A percentile compares a stretch with the other conserved stretches of the same genome.
These are phyloP conservation scores for Nothoprocta pentlandii DNA, from an alignment of 2,113 vertebrate species.

Conservation along the genomic window DNA sequence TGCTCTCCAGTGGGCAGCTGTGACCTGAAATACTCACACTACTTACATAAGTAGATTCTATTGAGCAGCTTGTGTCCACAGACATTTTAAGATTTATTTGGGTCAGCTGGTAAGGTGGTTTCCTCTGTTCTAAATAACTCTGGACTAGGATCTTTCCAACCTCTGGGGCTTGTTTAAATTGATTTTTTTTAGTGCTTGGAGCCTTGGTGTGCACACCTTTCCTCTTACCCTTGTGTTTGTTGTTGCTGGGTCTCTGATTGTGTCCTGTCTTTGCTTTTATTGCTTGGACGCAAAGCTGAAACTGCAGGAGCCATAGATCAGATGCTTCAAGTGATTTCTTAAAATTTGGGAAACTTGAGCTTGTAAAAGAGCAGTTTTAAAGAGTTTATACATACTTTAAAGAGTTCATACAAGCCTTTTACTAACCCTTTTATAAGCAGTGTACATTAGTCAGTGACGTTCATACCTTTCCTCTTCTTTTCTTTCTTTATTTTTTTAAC, in stretches of 20 bases:
- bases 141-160: neutral
- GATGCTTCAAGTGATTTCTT: neutral
- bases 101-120: neutral
- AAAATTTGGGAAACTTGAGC: neutral
- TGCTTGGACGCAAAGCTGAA: neutral
- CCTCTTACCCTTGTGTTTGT: neutral
- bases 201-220: neutral
- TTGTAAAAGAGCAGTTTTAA: neutral
- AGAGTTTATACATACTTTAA: neutral
- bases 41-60: conserved; percentile 1
- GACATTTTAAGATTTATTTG: conserved; percentile 17
- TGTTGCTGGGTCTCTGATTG: neutral
- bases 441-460: neutral
- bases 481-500: neutral
- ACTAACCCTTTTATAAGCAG: neutral
- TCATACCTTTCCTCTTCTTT: neutral
- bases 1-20: neutral
- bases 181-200: neutral
- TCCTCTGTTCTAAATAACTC: neutral
- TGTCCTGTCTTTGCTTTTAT: neutral
- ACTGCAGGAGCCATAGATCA: neutral
- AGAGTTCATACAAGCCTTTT: neutral
- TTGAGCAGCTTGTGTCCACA: neutral
- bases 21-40: neutral
- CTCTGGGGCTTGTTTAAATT: neutral